Evolutionary conservation across 2,797 vertebrate genomes (phyloP).

Genomic region (Onychomys arenicola): DNA sequence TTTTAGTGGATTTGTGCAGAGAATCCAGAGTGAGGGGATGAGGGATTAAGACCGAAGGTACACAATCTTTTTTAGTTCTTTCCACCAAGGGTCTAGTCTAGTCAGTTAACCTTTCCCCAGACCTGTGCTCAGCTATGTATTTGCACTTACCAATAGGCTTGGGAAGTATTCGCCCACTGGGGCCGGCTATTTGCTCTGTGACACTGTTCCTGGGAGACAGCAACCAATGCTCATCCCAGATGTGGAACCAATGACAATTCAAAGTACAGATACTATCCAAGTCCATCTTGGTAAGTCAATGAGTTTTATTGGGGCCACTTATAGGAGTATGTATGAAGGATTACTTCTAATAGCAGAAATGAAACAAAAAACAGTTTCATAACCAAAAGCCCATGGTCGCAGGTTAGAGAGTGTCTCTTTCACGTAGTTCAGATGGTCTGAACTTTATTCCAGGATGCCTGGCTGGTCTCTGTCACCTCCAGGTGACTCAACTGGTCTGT

Average conservation of each 20-base stretch:
- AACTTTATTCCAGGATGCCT: neutral
- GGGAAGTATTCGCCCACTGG: neutral
- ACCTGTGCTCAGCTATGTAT: neutral
- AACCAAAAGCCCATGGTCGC: neutral
- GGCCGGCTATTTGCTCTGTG: neutral
- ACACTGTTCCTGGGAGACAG: neutral
- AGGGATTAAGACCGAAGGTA: neutral
- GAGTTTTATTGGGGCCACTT: neutral
- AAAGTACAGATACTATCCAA: neutral
- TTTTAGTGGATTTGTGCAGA: neutral
- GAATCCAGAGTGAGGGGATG: neutral
- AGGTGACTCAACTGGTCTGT: neutral
- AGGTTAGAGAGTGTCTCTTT: too few relatives aligned
- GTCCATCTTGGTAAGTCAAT: neutral
- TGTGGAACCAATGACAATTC: neutral
- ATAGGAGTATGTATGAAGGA: neutral
- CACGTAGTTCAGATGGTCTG: neutral
- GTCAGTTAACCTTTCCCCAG: neutral
- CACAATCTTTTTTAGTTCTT: neutral
- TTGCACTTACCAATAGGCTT: neutral
- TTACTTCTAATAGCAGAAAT: neutral
- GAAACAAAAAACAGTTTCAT: neutral
- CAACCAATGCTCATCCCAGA: neutral
- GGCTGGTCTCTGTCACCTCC: neutral
- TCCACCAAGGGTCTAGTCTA: neutral